Evolutionary conservation across 2,113 vertebrate genomes (phyloP).

Genomic region (Pelusios castaneus): DNA sequence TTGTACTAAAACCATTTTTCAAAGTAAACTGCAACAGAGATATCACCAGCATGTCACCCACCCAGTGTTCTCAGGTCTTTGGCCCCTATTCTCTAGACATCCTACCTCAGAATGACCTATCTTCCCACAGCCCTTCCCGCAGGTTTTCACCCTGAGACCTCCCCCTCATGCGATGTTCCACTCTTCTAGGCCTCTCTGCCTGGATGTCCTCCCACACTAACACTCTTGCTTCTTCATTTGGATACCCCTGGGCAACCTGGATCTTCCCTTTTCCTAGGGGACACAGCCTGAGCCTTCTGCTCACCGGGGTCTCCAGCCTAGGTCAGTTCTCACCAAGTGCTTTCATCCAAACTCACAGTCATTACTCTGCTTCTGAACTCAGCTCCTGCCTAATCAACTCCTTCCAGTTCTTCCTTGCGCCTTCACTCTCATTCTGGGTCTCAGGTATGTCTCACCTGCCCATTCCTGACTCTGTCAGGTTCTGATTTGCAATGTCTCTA

Average conservation of each 20-base stretch:
- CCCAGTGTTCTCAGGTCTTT: not conserved
- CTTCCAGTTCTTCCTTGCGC: not conserved
- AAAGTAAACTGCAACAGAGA: not conserved
- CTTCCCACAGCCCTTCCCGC: not conserved
- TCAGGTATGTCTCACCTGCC: not conserved
- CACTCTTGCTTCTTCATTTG: not conserved
- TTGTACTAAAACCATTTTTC: not conserved
- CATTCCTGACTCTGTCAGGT: not conserved
- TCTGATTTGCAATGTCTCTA: not conserved
- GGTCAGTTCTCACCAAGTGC: not conserved
- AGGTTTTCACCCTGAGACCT: not conserved
- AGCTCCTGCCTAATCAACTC: not conserved
- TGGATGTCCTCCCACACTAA: not conserved
- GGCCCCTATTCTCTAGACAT: not conserved
- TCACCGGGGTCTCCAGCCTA: not conserved
- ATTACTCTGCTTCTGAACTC: not conserved
- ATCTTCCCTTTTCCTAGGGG: not conserved
- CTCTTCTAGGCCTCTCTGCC: not conserved
- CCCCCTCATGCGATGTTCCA: not conserved
- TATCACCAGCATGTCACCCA: not conserved
- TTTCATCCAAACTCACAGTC: not conserved
- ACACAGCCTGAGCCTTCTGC: not conserved
- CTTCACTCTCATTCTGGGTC: not conserved
- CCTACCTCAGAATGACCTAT: not conserved
- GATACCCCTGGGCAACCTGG: not conserved